phyloP scores from a whole-genome alignment of 2,888 invertebrate genomes.

The Xylota segnis region DNA sequence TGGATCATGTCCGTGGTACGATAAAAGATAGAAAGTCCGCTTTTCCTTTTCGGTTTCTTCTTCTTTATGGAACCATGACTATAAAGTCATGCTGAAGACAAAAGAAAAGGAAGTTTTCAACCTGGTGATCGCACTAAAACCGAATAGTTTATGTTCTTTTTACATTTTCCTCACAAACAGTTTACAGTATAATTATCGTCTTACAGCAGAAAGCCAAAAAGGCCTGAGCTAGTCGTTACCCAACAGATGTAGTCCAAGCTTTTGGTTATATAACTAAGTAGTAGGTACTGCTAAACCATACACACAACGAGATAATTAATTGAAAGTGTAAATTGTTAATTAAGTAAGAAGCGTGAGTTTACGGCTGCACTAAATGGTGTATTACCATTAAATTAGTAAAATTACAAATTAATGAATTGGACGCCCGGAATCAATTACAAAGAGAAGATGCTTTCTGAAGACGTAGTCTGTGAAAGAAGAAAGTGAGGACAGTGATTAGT shows the following conservation, averaged over 20 bases:
- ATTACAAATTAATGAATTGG: background rate
- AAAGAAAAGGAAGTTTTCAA: background rate
- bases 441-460: too few species aligned
- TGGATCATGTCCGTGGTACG: too few species aligned
- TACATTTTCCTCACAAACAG: background rate
- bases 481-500: background rate
- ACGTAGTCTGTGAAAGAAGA: too few species aligned
- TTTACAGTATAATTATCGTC: slow-evolving; percentile 2
- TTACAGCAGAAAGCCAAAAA: background rate
- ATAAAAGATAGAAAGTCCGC: slow-evolving; percentile 6
- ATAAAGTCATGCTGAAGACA: background rate
- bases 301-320: background rate
- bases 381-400: background rate
- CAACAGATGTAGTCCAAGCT: background rate
- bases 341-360: background rate
- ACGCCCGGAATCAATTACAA: background rate
- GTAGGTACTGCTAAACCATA: background rate
- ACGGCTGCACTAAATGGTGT: background rate
- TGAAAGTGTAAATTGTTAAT: slow-evolving; percentile 9
- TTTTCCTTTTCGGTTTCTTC: too few species aligned
- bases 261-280: background rate
- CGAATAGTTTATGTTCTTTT: background rate
- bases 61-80: too few species aligned
- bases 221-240: background rate
- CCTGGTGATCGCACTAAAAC: background rate